Evolutionary conservation across 2,888 invertebrate genomes (phyloP).

Genomic region (Gerris lacustris): DNA sequence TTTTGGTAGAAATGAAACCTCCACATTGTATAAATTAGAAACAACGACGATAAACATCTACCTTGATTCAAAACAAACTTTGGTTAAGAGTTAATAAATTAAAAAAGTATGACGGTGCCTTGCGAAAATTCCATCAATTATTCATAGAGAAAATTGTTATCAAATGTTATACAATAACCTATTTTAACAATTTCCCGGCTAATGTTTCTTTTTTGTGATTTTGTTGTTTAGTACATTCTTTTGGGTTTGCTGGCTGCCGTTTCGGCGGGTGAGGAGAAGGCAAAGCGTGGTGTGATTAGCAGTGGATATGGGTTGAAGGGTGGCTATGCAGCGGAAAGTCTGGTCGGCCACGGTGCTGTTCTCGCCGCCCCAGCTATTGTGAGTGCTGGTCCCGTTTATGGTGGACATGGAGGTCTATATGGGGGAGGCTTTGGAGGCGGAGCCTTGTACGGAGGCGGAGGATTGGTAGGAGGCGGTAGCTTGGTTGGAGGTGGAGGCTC

Average conservation of each 20-base stretch:
- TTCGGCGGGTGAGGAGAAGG: not conserved
- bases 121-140: too few species aligned
- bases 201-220: not conserved
- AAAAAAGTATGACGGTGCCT: too few species aligned
- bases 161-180: too few species aligned
- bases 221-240: not conserved
- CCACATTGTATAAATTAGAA: too few species aligned
- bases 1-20: too few species aligned
- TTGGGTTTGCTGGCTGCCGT: slow-evolving; percentile 7
- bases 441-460: not conserved
- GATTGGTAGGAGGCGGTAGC: slow-evolving; percentile 4
- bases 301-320: not conserved
- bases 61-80: too few species aligned
- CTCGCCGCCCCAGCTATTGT: not conserved
- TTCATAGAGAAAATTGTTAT: too few species aligned
- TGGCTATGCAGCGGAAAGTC: not conserved
- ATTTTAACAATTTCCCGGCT: too few species aligned
- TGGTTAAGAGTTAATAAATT: too few species aligned
- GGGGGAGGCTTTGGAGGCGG: slow-evolving; percentile 5
- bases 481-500: not conserved
- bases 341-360: not conserved
- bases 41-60: too few species aligned
- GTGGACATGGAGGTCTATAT: not conserved
- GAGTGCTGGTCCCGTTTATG: not conserved
- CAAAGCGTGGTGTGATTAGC: not conserved